These are phyloP conservation scores for Zaprionus gabonicus DNA, from an alignment of 1,140 invertebrate genomes.

Conservation along the genomic window DNA sequence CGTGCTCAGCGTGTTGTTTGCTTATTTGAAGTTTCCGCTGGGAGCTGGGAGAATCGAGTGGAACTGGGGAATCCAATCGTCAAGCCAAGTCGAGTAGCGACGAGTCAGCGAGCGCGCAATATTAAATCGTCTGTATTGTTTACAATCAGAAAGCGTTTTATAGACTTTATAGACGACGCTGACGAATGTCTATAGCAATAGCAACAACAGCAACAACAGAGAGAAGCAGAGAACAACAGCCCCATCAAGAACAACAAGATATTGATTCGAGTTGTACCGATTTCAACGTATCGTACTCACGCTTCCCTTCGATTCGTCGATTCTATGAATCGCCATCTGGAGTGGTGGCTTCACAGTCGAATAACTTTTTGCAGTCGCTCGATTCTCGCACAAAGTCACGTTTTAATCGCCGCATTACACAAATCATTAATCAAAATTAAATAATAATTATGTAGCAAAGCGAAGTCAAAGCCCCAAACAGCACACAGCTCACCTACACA, in stretches of 20 bases:
- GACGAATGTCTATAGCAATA: constrained; percentile 41
- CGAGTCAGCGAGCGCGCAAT: constrained; percentile 69
- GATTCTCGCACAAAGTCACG: constrained; percentile 68
- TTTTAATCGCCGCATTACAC: constrained; percentile 71
- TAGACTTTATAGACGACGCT: constrained; percentile 71
- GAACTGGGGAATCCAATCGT: constrained; percentile 38
- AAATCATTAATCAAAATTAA: constrained; percentile 83
- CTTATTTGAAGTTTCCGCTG: constrained; percentile 81
- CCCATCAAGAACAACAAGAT: constrained; percentile 44
- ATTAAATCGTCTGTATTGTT: constrained; percentile 82
- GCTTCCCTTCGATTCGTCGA: constrained; percentile 20
- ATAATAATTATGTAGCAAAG: constrained; percentile 72
- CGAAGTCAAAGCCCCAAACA: constrained; percentile 45
- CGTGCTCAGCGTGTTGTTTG: constrained; percentile 77
- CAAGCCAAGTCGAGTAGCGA: constrained; percentile 21
- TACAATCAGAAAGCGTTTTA: constrained; percentile 82
- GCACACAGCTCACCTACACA: constrained; percentile 7
- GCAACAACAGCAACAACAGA: constrained; percentile 18
- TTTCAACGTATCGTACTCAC: constrained; percentile 41
- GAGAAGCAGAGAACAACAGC: constrained; percentile 9
- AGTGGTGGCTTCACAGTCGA: constrained; percentile 55
- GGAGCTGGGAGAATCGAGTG: constrained; percentile 55
- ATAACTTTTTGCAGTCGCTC: constrained; percentile 39
- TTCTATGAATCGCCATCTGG: constrained; percentile 43
- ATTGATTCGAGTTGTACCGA: constrained; percentile 65